A percentile compares a stretch with the other conserved stretches of the same genome.
phyloP scores from a whole-genome alignment of 2,113 vertebrate species.

The Chaetorhynchus papuensis region DNA sequence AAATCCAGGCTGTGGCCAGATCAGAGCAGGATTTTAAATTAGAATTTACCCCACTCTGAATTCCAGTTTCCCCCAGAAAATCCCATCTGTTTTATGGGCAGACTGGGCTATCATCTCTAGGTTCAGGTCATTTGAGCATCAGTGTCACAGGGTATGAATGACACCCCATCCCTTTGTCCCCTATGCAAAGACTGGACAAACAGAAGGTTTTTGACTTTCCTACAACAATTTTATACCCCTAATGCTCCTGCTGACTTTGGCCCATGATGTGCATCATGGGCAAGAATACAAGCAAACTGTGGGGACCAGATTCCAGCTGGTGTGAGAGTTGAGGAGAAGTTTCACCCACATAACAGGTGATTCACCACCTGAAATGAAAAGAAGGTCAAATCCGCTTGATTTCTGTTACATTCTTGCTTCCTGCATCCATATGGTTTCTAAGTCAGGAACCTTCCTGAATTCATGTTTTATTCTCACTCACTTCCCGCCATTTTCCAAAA shows the following conservation, averaged over 20 bases:
- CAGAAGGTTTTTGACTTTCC: background rate
- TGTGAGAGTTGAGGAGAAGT: background rate
- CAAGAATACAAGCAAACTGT: background rate
- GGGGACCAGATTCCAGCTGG: background rate
- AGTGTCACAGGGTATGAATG: background rate
- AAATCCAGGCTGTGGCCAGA: background rate
- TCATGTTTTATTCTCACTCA: background rate
- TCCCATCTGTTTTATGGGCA: background rate
- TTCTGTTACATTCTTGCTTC: background rate
- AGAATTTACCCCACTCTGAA: background rate
- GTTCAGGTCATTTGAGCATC: background rate
- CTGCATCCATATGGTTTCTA: background rate
- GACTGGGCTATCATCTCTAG: background rate
- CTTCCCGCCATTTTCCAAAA: background rate
- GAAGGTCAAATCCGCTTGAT: background rate
- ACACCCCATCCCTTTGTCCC: background rate
- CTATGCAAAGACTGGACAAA: accelerated
- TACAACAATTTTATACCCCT: background rate
- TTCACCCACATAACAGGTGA: background rate
- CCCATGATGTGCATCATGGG: accelerated
- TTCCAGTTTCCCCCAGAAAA: background rate
- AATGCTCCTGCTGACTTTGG: background rate
- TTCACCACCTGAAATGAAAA: background rate
- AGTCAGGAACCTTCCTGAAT: background rate
- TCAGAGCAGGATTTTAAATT: background rate